These are phyloP conservation scores for Calidris pugnax DNA, from an alignment of 2,113 vertebrate species.

Conservation along the genomic window DNA sequence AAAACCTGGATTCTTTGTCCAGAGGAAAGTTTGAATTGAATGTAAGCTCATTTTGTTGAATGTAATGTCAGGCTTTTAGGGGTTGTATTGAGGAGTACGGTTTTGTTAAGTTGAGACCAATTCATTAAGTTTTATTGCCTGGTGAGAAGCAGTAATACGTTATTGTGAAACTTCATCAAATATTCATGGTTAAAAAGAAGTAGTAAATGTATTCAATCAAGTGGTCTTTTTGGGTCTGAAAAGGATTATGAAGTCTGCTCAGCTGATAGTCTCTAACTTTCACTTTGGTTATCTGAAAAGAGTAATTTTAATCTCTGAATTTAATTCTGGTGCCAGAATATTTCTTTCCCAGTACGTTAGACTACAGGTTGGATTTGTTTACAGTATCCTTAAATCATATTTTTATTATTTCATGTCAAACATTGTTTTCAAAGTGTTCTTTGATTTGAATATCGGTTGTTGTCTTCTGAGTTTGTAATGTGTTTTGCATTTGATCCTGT, in stretches of 20 bases:
- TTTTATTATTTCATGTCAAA: neutral
- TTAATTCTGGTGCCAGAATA: constrained; percentile 69
- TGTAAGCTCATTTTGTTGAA: constrained; percentile 99
- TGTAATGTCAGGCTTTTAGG: constrained; percentile 98
- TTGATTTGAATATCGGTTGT: neutral
- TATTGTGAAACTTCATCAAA: constrained; percentile 99
- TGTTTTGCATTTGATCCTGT: constrained; percentile 7
- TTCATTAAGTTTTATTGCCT: constrained; percentile 99
- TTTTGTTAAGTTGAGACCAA: constrained; percentile 99
- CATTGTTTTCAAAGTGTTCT: neutral
- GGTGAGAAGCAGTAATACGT: constrained; percentile 97
- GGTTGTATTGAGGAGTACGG: constrained; percentile 90
- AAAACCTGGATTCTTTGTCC: constrained; percentile 94
- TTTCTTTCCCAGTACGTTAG: constrained; percentile 15
- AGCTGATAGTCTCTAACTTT: constrained; percentile 96
- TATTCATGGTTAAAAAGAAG: constrained; percentile 99
- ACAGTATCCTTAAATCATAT: neutral
- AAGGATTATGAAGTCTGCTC: constrained; percentile 87
- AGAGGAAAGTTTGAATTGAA: constrained; percentile 88
- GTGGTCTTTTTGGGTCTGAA: constrained; percentile 88
- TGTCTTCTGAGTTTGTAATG: neutral
- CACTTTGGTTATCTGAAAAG: constrained; percentile 73
- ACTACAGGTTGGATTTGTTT: neutral
- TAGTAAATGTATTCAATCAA: constrained; percentile 99
- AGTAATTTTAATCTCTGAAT: constrained; percentile 73